Evolutionary conservation across 2,888 invertebrate genomes (phyloP).

Genomic region (Synanthedon tipuliformis): DNA sequence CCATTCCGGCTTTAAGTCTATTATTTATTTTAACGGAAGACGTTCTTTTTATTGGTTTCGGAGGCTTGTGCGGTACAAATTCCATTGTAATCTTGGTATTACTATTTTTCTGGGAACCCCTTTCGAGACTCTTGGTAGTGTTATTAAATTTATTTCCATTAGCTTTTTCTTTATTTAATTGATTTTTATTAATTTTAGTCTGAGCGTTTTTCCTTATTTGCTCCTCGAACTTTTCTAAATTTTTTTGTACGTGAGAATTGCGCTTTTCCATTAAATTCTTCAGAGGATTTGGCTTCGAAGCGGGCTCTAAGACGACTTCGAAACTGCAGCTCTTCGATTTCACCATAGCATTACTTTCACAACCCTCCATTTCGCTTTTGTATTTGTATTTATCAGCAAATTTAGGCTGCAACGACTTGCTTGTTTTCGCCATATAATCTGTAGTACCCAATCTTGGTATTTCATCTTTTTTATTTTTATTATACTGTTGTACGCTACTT

Average conservation of each 20-base stretch:
- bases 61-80: conserved; percentile 79
- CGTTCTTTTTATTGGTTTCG: conserved; percentile 76
- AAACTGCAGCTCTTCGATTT: conserved; percentile 67
- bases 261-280: conserved; percentile 61
- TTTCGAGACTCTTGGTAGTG: conserved; percentile 58
- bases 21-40: conserved; percentile 73
- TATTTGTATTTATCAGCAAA: conserved; percentile 55
- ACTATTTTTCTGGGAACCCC: conserved; percentile 55
- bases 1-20: conserved; percentile 54
- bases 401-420: conserved; percentile 55
- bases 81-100: conserved; percentile 63
- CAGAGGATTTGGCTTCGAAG: conserved; percentile 57
- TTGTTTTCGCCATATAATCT: conserved; percentile 64
- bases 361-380: conserved; percentile 55
- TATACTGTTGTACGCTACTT: conserved; percentile 49
- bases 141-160: conserved; percentile 51
- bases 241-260: conserved; percentile 65
- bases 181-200: conserved; percentile 49
- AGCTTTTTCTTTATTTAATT: conserved; percentile 56
- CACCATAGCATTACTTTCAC: conserved; percentile 51
- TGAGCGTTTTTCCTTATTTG: conserved; percentile 58
- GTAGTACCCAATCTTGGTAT: conserved; percentile 70
- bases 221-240: conserved; percentile 72
- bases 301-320: conserved; percentile 63
- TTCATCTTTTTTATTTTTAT: conserved; percentile 62